Evolutionary conservation across 1,140 invertebrate species (phyloP).

Genomic region (Caerostris extrusa): DNA sequence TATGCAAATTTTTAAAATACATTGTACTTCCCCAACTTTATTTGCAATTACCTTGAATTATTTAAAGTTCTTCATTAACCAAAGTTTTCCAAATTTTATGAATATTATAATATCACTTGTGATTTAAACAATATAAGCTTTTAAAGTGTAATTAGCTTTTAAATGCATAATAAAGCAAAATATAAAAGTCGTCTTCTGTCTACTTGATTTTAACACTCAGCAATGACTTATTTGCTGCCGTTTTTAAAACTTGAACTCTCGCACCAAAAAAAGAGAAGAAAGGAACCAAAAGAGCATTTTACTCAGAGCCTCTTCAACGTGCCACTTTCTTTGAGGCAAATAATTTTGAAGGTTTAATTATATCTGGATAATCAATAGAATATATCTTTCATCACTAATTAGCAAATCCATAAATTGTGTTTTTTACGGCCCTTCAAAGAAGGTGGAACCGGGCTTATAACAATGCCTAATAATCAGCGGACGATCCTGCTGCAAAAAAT

Average conservation of each 20-base stretch:
- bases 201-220: background rate
- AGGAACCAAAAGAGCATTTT: slow-evolving; percentile 24
- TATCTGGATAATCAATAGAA: slow-evolving; percentile 74
- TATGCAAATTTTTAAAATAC: too few relatives aligned
- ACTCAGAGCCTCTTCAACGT: background rate
- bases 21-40: too few relatives aligned
- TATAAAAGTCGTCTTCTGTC: background rate
- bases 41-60: background rate
- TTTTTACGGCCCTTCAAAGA: slow-evolving; percentile 67
- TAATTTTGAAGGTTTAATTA: slow-evolving; percentile 73
- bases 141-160: slow-evolving; percentile 29
- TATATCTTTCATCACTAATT: slow-evolving; percentile 76
- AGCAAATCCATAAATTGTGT: slow-evolving; percentile 73
- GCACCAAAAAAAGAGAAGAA: slow-evolving; percentile 44
- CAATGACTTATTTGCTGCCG: background rate
- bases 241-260: slow-evolving; percentile 38
- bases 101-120: background rate
- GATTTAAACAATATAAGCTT: slow-evolving; percentile 31
- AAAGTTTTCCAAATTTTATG: background rate
- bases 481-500: slow-evolving; percentile 44
- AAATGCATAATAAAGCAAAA: background rate
- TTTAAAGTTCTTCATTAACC: background rate
- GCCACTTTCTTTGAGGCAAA: slow-evolving; percentile 61
- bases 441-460: slow-evolving; percentile 65
- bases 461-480: slow-evolving; percentile 72